phyloP scores from a whole-genome alignment of 2,888 invertebrate genomes.

The Eristalis arbustorum region DNA sequence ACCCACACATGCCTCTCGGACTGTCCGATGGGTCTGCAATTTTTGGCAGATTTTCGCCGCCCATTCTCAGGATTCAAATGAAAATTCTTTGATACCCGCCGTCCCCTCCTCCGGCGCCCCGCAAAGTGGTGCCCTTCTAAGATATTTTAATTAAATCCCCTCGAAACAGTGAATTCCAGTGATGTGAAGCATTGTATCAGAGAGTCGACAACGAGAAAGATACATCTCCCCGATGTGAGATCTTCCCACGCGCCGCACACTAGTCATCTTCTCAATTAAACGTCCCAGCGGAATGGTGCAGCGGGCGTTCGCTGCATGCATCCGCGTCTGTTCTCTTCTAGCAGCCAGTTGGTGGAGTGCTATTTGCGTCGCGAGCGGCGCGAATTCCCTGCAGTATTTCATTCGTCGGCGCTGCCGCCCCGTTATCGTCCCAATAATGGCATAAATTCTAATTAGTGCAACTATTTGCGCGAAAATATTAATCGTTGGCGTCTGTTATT shows the following conservation, averaged over 20 bases:
- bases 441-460: background rate
- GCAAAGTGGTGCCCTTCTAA: background rate
- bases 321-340: background rate
- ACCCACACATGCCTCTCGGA: background rate
- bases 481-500: conserved; percentile 10
- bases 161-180: background rate
- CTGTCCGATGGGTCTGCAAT: background rate
- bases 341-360: background rate
- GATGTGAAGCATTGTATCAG: too few species aligned
- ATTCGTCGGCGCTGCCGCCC: background rate
- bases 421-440: background rate
- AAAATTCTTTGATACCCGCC: background rate
- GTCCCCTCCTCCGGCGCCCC: background rate
- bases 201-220: background rate
- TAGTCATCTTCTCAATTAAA: background rate
- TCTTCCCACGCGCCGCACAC: background rate
- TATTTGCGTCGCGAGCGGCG: conserved; percentile 9
- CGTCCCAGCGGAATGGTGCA: background rate
- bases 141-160: background rate
- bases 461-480: background rate
- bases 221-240: background rate
- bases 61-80: background rate
- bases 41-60: background rate
- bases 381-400: background rate
- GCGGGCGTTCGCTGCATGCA: background rate